A percentile compares a stretch with the other conserved stretches of the same genome.
phyloP scores from a whole-genome alignment of 2,888 invertebrate species.

The Drosophila nr. medialis region DNA sequence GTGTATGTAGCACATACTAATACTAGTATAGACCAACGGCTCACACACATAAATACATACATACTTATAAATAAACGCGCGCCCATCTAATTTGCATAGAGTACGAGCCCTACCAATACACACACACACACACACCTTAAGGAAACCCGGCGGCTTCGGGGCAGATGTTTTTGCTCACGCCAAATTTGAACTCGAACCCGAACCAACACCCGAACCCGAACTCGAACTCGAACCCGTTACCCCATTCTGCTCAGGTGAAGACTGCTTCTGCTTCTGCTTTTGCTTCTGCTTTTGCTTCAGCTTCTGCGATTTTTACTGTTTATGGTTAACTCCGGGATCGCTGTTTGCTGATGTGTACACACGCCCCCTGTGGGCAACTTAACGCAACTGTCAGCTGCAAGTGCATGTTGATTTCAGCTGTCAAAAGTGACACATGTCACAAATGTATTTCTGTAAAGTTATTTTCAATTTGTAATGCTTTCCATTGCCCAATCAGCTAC shows the following conservation, averaged over 20 bases:
- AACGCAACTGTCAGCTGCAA: constrained; percentile 41
- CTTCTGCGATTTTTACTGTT: constrained; percentile 11
- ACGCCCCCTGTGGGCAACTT: constrained; percentile 43
- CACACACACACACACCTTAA: constrained; percentile 18
- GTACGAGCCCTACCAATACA: constrained; percentile 33
- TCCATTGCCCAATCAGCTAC: not conserved
- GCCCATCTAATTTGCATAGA: constrained; percentile 79
- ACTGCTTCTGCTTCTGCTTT: not conserved
- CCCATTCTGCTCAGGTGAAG: constrained; percentile 38
- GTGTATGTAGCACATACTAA: constrained; percentile 15
- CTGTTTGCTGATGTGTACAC: not conserved
- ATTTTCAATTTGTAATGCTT: not conserved
- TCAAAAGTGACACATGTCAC: constrained; percentile 38
- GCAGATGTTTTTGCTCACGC: constrained; percentile 75
- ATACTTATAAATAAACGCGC: constrained; percentile 73
- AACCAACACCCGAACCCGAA: constrained; percentile 13
- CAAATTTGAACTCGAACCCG: constrained; percentile 30
- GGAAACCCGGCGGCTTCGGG: constrained; percentile 48
- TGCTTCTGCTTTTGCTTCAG: not conserved
- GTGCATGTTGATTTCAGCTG: constrained; percentile 38
- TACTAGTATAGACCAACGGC: constrained; percentile 40
- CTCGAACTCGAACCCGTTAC: not conserved
- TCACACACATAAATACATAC: constrained; percentile 13
- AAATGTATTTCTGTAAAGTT: not conserved
- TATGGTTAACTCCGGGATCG: constrained; percentile 19